Base-by-base conservation (phyloP, 1,140 invertebrate species). In the Ceratina calcarata region DNA sequence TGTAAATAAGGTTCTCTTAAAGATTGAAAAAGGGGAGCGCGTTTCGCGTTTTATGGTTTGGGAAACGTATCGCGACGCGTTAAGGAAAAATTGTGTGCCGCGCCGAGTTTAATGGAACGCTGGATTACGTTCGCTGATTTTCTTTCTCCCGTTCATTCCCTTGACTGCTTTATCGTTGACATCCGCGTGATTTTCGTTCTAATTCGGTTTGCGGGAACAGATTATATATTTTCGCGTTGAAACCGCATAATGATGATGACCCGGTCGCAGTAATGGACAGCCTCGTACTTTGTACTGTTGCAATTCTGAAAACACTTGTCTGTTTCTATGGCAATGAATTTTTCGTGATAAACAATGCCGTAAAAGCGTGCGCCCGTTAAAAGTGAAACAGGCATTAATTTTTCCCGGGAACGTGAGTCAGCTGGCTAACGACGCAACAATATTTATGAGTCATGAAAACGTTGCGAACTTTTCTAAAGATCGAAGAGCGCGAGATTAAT, bases 361-460 rank as follows among this genome's bases (percentile, higher is more conserved):
- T 51, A 16, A 7, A 49, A 20, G 32, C 32, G 67, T 8, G 8
- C 16, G 49, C 6, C 37, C 37, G 37, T 45, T 22, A 45, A 58
- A 67, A 66, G 16, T 45, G 20, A 53, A 58, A 22, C 20, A 16
- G 16, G 62, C 45, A 53, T 75, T 57, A 24, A 67, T 75, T 49
- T 58, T 67, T 75, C 51, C 12, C 73, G 6, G 27, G 53, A 22
- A 68, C 32, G 27, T 68, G 64, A 76, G n/a, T 76, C 73, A 68
- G 32, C 20, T 16, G 32, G 20, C 53, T 57, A 65, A 76, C 66
- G 57, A 49, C 45, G 64, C 18, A 16, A 4, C 53, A 22, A 37
- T 22, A 49, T 67, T 66, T 27, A 68, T 68, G 73, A 76, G 27
- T 76, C 73, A 76, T 68, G 16, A 53, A 58, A 58, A 60, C 64